A percentile compares a stretch with the other conserved stretches of the same genome.
These are phyloP conservation scores for Axea sp. DNA, from an alignment of 2,888 invertebrate genomes.

Conservation along the genomic window DNA sequence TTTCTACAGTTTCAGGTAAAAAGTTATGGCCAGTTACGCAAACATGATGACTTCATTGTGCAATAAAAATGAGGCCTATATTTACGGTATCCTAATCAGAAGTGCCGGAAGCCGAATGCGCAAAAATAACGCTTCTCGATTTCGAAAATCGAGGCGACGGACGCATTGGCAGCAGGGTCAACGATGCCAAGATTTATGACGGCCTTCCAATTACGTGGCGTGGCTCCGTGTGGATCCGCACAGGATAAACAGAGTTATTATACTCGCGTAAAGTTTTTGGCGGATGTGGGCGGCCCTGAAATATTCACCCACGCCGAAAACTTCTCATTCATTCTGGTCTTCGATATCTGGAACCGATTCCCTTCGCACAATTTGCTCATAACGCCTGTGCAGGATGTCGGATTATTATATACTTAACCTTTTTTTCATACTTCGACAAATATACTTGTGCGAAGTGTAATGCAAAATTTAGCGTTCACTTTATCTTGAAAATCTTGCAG, in stretches of 20 bases:
- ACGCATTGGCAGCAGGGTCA: slow-evolving; percentile 54
- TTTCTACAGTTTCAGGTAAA: slow-evolving; percentile 8
- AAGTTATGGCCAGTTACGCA: slow-evolving; percentile 12
- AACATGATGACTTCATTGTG: slow-evolving; percentile 16
- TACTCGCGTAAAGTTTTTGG: slow-evolving; percentile 56
- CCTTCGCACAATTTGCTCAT: slow-evolving; percentile 44
- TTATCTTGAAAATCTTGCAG: slow-evolving; percentile 18
- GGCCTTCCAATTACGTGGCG: slow-evolving; percentile 54
- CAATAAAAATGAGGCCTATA: slow-evolving; percentile 21
- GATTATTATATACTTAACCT: slow-evolving; percentile 43
- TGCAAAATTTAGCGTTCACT: slow-evolving; percentile 11
- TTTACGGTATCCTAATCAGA: slow-evolving; percentile 37
- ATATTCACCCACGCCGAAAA: slow-evolving; percentile 60
- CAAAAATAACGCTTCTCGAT: slow-evolving; percentile 31
- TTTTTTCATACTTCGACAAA: slow-evolving; percentile 29
- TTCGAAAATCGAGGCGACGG: slow-evolving; percentile 34
- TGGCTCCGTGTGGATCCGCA: slow-evolving; percentile 41
- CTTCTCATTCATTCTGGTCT: slow-evolving; percentile 47
- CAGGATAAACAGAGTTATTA: slow-evolving; percentile 59
- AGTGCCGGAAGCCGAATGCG: slow-evolving; percentile 52
- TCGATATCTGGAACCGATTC: slow-evolving; percentile 51
- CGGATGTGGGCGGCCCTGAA: slow-evolving; percentile 63
- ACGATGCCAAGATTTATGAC: slow-evolving; percentile 61
- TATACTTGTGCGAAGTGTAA: slow-evolving; percentile 1
- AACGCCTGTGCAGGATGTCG: slow-evolving; percentile 54